These are phyloP conservation scores for Drosophila burlai DNA, from an alignment of 1,140 invertebrate genomes.

Conservation along the genomic window DNA sequence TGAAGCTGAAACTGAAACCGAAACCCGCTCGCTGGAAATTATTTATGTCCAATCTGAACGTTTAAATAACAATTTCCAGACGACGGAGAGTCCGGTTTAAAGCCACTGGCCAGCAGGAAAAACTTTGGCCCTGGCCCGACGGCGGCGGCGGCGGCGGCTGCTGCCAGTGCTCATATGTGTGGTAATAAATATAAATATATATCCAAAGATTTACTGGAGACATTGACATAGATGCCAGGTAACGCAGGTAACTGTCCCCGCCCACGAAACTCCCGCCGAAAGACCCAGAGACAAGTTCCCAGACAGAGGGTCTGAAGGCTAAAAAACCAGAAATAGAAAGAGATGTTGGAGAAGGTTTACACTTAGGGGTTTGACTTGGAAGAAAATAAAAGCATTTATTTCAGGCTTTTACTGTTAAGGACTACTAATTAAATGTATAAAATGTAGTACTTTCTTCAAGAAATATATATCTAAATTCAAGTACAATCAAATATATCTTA, in stretches of 20 bases:
- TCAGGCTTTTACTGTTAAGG: too few species aligned
- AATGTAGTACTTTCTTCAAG: neutral
- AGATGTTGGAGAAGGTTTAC: neutral
- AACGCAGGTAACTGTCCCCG: slow-evolving; percentile 4
- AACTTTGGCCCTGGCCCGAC: slow-evolving; percentile 38
- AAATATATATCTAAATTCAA: too few species aligned
- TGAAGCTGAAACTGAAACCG: slow-evolving; percentile 2
- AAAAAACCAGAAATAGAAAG: neutral
- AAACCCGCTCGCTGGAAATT: slow-evolving; percentile 33
- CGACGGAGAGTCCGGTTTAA: slow-evolving; percentile 44
- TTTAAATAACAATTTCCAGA: slow-evolving; percentile 57
- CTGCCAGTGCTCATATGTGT: slow-evolving; percentile 18
- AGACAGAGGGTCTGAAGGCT: neutral
- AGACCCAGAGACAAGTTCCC: neutral
- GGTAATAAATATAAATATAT: slow-evolving; percentile 16
- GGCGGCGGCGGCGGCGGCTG: too few species aligned
- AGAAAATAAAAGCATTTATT: neutral
- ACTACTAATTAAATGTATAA: too few species aligned
- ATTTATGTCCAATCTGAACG: slow-evolving; percentile 35
- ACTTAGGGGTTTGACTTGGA: neutral
- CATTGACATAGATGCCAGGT: slow-evolving; percentile 44
- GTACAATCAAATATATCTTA: neutral
- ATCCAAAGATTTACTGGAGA: slow-evolving; percentile 14
- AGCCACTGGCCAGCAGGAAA: slow-evolving; percentile 31
- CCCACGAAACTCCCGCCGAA: neutral